These are phyloP conservation scores for Neuroscelio doddi DNA, from an alignment of 2,888 invertebrate species.

Conservation along the genomic window DNA sequence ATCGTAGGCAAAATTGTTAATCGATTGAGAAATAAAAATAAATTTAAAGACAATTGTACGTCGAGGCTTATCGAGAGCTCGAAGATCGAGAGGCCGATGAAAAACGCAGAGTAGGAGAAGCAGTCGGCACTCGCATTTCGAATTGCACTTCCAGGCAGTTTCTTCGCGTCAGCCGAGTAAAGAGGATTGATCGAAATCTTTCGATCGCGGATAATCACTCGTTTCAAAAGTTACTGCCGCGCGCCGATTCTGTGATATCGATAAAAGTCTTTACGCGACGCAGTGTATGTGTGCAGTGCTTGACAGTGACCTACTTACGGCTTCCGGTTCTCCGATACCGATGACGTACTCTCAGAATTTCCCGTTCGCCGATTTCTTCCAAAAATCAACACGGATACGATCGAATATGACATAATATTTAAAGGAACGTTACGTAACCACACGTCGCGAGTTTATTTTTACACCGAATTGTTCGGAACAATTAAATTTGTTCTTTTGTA, in stretches of 20 bases:
- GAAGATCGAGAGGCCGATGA: conserved; percentile 48
- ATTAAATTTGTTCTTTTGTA: conserved; percentile 2
- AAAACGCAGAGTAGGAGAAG: conserved; percentile 48
- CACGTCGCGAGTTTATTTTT: too few relatives aligned
- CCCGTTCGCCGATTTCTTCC: conserved; percentile 23
- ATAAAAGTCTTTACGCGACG: conserved; percentile 7
- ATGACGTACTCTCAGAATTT: conserved; percentile 15
- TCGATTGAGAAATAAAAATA: conserved; percentile 31
- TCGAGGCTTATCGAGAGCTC: conserved; percentile 45
- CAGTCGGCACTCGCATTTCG: conserved; percentile 43
- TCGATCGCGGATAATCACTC: conserved; percentile 8
- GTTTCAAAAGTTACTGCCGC: not conserved
- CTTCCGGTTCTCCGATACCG: conserved; percentile 50
- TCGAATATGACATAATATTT: too few relatives aligned
- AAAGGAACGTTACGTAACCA: too few relatives aligned
- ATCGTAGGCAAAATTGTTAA: too few relatives aligned
- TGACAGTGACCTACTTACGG: conserved; percentile 66
- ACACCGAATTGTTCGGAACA: too few relatives aligned
- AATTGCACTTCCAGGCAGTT: conserved; percentile 46
- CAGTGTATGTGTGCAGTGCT: conserved; percentile 35
- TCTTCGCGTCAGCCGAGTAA: conserved; percentile 42
- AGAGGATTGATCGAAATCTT: conserved; percentile 30
- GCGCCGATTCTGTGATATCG: conserved; percentile 3
- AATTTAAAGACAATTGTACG: conserved; percentile 42
- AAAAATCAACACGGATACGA: too few relatives aligned